Conservation (phyloP, 2,888 invertebrate species). For the Orthosia incerta region DNA sequence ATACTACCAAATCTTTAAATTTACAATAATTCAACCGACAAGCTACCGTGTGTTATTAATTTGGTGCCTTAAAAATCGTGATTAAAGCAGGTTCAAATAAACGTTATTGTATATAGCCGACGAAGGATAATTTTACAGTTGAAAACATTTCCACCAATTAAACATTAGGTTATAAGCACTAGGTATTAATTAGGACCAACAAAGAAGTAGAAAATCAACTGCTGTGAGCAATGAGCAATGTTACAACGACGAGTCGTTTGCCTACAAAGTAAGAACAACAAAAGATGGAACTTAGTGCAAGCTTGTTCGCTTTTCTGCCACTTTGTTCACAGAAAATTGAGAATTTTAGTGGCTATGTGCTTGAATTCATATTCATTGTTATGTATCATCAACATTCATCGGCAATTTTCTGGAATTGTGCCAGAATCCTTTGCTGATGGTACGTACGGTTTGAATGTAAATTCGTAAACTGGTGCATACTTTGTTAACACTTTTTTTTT, state of each 20-base stretch:
- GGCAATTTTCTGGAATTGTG: neutral
- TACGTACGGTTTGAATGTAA: neutral
- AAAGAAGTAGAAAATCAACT: slow-evolving; percentile 5
- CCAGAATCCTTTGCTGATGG: slow-evolving; percentile 16
- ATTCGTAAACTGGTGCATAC: slow-evolving; percentile 12
- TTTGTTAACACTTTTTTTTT: neutral
- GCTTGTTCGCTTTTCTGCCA: slow-evolving; percentile 15
- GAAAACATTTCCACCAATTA: too few species aligned
- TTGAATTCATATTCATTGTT: slow-evolving; percentile 27
- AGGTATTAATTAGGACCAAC: neutral
- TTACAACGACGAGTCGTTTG: slow-evolving; percentile 5
- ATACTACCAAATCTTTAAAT: too few species aligned
- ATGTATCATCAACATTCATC: slow-evolving; percentile 36
- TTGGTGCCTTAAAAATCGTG: too few species aligned
- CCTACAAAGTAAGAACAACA: too few species aligned
- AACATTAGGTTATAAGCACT: too few species aligned
- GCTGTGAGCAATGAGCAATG: slow-evolving; percentile 19
- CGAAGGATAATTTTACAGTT: too few species aligned
- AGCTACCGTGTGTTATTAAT: too few species aligned
- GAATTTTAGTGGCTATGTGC: slow-evolving; percentile 16
- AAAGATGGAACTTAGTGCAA: too few species aligned
- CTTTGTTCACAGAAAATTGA: slow-evolving; percentile 28
- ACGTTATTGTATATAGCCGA: too few species aligned
- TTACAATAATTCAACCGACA: too few species aligned
- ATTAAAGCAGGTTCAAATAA: too few species aligned